These are phyloP conservation scores for Brenthis hecate DNA, from an alignment of 2,888 invertebrate species.

Conservation along the genomic window DNA sequence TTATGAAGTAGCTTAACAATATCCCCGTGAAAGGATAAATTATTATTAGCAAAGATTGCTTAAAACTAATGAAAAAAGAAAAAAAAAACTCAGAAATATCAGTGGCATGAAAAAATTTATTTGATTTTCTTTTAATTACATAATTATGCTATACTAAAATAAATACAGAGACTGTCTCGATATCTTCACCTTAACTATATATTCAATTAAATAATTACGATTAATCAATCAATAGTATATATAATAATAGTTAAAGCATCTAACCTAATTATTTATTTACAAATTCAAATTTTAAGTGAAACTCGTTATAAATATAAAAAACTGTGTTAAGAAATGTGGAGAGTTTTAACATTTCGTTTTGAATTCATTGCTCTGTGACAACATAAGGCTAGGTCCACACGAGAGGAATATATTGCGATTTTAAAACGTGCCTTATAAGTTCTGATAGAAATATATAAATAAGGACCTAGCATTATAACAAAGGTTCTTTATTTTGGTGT, in stretches of 20 bases:
- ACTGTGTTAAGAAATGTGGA: conserved; percentile 28
- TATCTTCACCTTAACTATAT: conserved; percentile 72
- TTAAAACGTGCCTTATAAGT: conserved; percentile 1
- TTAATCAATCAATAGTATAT: conserved; percentile 63
- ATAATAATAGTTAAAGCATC: conserved; percentile 57
- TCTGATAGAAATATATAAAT: neutral
- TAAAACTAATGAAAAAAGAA: conserved; percentile 4
- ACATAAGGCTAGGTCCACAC: conserved; percentile 13
- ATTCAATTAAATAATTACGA: conserved; percentile 73
- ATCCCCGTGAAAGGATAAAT: no score
- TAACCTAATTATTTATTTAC: conserved; percentile 75
- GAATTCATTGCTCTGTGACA: conserved; percentile 7
- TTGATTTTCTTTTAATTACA: conserved; percentile 79
- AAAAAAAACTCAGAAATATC: conserved; percentile 47
- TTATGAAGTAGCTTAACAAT: no score
- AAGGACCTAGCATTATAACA: neutral
- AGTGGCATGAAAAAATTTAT: conserved; percentile 81
- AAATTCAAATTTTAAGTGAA: conserved; percentile 62
- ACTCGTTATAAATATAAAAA: conserved; percentile 31
- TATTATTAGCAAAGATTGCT: no score
- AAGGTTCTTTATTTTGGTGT: conserved; percentile 3
- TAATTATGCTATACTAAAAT: conserved; percentile 78
- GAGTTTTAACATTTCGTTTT: conserved; percentile 19
- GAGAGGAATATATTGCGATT: conserved; percentile 3
- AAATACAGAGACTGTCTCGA: conserved; percentile 78